Evolutionary conservation across 2,797 vertebrate genomes (phyloP).

Genomic region (Champsocephalus esox): DNA sequence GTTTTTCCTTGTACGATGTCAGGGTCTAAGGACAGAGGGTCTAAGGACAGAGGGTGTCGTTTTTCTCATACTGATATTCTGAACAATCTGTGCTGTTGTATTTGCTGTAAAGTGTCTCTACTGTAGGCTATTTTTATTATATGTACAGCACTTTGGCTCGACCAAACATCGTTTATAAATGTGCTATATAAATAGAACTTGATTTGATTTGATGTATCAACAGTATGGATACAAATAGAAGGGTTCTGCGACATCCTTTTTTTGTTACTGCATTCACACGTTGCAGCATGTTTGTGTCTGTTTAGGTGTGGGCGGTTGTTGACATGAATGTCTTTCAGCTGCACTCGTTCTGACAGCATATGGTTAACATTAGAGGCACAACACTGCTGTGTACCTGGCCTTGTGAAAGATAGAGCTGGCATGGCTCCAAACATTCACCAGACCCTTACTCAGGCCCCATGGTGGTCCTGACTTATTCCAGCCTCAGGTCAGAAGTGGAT

Average conservation of each 20-base stretch:
- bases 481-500: constrained; percentile 9
- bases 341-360: constrained; percentile 40
- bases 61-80: too few relatives aligned
- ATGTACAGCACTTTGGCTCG: too few relatives aligned
- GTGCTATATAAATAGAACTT: too few relatives aligned
- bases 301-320: constrained; percentile 16
- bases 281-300: not conserved
- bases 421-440: constrained; percentile 27
- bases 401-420: constrained; percentile 24
- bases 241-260: not conserved
- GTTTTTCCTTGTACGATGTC: too few relatives aligned
- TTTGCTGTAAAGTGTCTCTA: too few relatives aligned
- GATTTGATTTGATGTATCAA: too few relatives aligned
- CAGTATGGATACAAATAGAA: too few relatives aligned
- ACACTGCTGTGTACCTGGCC: not conserved
- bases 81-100: too few relatives aligned
- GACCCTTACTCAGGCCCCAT: constrained; percentile 30
- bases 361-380: constrained; percentile 58
- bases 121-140: too few relatives aligned
- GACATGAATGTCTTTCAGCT: constrained; percentile 21
- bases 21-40: too few relatives aligned
- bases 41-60: too few relatives aligned
- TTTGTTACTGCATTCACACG: not conserved
- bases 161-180: too few relatives aligned
- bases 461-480: constrained; percentile 3